Base-by-base conservation (phyloP, 2,888 invertebrate species). In the Sphaerophoria taeniata region DNA sequence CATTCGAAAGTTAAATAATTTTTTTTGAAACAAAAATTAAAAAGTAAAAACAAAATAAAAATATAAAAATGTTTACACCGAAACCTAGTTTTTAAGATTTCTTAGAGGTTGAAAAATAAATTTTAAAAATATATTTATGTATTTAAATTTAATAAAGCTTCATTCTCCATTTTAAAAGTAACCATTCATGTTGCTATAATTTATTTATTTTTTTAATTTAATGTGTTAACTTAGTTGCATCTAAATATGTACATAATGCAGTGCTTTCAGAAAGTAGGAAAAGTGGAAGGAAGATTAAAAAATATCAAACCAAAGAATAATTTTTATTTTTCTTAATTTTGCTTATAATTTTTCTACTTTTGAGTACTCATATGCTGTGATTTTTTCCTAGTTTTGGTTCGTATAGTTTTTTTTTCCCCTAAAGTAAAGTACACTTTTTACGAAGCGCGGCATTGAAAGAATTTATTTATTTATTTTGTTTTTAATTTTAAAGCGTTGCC, bases 351-450 rank as follows among this genome's bases (percentile, higher is more conserved):
- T 65, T 74, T 67, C 76, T 70, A 69, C 51, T 70, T 63, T 65
- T 70, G 69, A 63, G 87, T 90, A 89, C 90, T 43, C 9, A 88
- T 90, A 88, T 89, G 87, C 89, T 90, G n/a, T 45, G 75, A 80
- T 69, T 87, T 34, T 61, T 73, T 9, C 36, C 69, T 58, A 16
- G 65, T 56, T 60, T 53, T 72, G 67, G 33, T 58, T 77, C 24
- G n/a, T 67, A 67, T 53, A 31, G 6, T 51, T 49, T 78, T 49
- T 73, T 55, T 24, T 78, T 49, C 70, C 61, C 70, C 49, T 74
- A 70, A 73, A 51, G 69, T 70, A 67, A 79, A 79, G 60, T 71
- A 71, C 33, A 75, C 45, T 72, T 76, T 87, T 76, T 24, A 75
- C 16, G 79, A 87, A 87, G 87, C 87, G 74, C 82, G 67, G 61